phyloP scores from a whole-genome alignment of 2,797 vertebrate genomes.

The Crax fasciolata region DNA sequence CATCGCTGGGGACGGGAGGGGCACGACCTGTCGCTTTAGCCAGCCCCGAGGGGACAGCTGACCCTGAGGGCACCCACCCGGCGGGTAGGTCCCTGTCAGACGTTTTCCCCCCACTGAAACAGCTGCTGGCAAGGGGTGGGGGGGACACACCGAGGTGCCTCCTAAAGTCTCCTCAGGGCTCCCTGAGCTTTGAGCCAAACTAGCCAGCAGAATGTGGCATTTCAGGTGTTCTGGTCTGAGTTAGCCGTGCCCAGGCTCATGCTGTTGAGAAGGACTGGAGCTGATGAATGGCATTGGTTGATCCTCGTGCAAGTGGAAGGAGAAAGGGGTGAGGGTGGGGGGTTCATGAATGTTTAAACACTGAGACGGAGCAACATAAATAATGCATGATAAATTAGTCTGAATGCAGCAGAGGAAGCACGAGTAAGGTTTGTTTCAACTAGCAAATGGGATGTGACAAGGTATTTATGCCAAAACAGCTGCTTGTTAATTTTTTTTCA shows the following conservation, averaged over 20 bases:
- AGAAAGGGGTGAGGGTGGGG: neutral
- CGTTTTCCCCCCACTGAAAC: neutral
- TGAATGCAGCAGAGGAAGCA: neutral
- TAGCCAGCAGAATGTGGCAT: rapidly evolving
- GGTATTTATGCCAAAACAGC: conserved; percentile 4
- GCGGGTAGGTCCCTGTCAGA: neutral
- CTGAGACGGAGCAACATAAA: neutral
- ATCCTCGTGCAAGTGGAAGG: neutral
- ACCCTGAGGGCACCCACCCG: rapidly evolving
- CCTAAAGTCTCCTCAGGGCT: rapidly evolving
- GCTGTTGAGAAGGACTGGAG: neutral
- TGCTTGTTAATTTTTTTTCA: conserved; percentile 9
- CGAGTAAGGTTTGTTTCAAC: conserved; percentile 26
- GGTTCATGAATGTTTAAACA: conserved; percentile 8
- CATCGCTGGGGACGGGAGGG: too few relatives aligned
- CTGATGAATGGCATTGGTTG: neutral
- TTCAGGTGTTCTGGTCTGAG: neutral
- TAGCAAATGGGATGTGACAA: conserved; percentile 44
- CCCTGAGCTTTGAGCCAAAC: rapidly evolving
- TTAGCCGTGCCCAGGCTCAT: neutral
- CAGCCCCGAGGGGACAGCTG: too few relatives aligned
- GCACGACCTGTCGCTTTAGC: too few relatives aligned
- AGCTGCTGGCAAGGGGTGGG: rapidly evolving
- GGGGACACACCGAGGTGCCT: rapidly evolving
- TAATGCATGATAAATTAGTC: conserved; percentile 48